phyloP scores from a whole-genome alignment of 1,140 invertebrate species.

The Anadara kagoshimensis region DNA sequence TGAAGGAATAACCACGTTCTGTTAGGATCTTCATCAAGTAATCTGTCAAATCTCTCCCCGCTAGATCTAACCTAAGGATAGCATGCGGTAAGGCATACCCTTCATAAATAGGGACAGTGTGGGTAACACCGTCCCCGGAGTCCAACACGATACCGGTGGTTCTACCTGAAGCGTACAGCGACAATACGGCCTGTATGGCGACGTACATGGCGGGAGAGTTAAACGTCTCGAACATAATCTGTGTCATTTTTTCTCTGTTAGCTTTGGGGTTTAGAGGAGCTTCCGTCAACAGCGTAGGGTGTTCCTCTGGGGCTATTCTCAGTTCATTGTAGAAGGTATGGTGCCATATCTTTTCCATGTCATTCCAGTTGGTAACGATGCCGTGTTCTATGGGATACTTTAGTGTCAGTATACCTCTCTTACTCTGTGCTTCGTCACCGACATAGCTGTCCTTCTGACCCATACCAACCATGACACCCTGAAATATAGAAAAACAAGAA shows the following conservation, averaged over 20 bases:
- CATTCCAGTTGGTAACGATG: slow-evolving; percentile 97
- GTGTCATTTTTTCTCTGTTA: slow-evolving; percentile 82
- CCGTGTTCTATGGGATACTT: slow-evolving; percentile 83
- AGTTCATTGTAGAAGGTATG: slow-evolving; percentile 95
- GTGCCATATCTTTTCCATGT: slow-evolving; percentile 78
- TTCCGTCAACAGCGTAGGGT: slow-evolving; percentile 67
- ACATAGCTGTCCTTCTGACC: slow-evolving; percentile 7
- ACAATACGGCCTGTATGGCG: slow-evolving; percentile 86
- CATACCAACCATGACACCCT: slow-evolving; percentile 19
- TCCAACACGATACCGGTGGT: slow-evolving; percentile 93
- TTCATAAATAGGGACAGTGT: slow-evolving; percentile 92
- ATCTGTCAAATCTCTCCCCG: slow-evolving; percentile 92
- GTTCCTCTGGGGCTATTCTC: slow-evolving; percentile 73
- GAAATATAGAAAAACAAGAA: neutral
- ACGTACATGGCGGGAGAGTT: slow-evolving; percentile 58
- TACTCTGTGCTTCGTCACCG: no score
- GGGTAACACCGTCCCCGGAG: slow-evolving; percentile 86
- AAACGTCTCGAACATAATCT: neutral
- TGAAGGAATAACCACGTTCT: slow-evolving; percentile 80
- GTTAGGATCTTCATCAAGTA: slow-evolving; percentile 91
- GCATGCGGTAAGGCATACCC: slow-evolving; percentile 83
- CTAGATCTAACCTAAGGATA: slow-evolving; percentile 91
- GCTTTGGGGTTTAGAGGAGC: slow-evolving; percentile 78
- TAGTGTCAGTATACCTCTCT: slow-evolving; percentile 56
- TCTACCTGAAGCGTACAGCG: slow-evolving; percentile 91